Percentiles rank a stretch among this genome's conserved stretches.
Evolutionary conservation across 1,140 invertebrate species (phyloP).

Genomic region (Limonius californicus): DNA sequence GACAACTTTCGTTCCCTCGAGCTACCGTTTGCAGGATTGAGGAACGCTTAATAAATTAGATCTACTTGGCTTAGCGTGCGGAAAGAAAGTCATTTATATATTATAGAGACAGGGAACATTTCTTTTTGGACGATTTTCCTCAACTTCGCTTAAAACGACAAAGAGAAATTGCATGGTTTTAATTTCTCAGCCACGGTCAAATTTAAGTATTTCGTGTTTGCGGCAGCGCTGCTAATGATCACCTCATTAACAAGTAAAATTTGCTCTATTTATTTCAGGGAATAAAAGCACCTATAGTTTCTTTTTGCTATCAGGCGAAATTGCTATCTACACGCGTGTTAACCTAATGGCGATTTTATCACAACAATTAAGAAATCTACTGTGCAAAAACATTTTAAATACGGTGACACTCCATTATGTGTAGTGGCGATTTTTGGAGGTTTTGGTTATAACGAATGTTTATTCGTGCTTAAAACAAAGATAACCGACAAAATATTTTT

Average conservation of each 20-base stretch:
- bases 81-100: constrained; percentile 21
- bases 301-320: no score
- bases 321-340: no score
- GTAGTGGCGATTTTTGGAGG: no score
- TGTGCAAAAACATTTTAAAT: no score
- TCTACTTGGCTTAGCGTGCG: constrained; percentile 15
- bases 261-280: neutral
- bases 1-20: constrained; percentile 20
- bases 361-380: no score
- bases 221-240: neutral
- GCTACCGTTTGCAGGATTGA: constrained; percentile 8
- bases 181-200: neutral
- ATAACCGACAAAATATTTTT: no score
- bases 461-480: no score
- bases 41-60: constrained; percentile 26
- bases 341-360: no score
- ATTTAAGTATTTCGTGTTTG: neutral
- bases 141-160: neutral
- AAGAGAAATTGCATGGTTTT: neutral
- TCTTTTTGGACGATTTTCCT: constrained; percentile 1
- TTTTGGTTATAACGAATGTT: no score
- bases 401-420: no score
- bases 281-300: no score
- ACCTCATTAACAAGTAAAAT: no score
- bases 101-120: constrained; percentile 5